phyloP scores from a whole-genome alignment of 1,140 invertebrate genomes.

The Drosophila paulistorum region DNA sequence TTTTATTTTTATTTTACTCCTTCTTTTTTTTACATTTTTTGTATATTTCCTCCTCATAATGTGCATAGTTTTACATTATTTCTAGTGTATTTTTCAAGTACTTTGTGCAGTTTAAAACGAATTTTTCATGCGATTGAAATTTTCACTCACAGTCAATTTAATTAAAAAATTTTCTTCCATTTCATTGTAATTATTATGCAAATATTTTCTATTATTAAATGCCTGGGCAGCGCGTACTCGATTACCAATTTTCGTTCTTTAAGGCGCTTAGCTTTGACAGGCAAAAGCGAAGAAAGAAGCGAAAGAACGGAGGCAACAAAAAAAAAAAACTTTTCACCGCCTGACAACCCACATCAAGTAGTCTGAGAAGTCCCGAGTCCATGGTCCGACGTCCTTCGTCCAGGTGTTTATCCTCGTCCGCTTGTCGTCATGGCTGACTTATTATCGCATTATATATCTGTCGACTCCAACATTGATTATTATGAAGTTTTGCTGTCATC shows the following conservation, averaged over 20 bases:
- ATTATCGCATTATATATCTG: slow-evolving; percentile 52
- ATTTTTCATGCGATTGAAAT: background rate
- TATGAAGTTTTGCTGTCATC: slow-evolving; percentile 51
- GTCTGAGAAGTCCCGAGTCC: too few relatives aligned
- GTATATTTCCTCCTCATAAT: slow-evolving; percentile 50
- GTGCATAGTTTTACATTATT: slow-evolving; percentile 7
- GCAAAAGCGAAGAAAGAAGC: background rate
- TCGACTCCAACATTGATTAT: slow-evolving; percentile 59
- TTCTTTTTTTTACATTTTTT: slow-evolving; percentile 26
- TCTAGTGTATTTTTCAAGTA: background rate
- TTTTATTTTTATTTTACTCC: background rate
- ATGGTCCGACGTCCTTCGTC: background rate
- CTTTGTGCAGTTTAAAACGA: background rate
- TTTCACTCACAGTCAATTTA: slow-evolving; percentile 40
- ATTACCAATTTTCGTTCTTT: slow-evolving; percentile 31
- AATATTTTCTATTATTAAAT: slow-evolving; percentile 64
- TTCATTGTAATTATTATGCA: slow-evolving; percentile 66
- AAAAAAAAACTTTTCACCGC: slow-evolving; percentile 30
- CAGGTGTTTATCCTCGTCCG: slow-evolving; percentile 48
- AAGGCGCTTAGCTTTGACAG: slow-evolving; percentile 3
- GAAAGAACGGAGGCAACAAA: background rate
- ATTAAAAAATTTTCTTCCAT: slow-evolving; percentile 60
- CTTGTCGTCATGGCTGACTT: slow-evolving; percentile 40
- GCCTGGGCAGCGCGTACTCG: slow-evolving; percentile 34
- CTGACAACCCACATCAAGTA: slow-evolving; percentile 47